A percentile compares a stretch with the other conserved stretches of the same genome.
Conservation (phyloP, 2,113 vertebrate species). For the Cranoglanis bouderius region DNA sequence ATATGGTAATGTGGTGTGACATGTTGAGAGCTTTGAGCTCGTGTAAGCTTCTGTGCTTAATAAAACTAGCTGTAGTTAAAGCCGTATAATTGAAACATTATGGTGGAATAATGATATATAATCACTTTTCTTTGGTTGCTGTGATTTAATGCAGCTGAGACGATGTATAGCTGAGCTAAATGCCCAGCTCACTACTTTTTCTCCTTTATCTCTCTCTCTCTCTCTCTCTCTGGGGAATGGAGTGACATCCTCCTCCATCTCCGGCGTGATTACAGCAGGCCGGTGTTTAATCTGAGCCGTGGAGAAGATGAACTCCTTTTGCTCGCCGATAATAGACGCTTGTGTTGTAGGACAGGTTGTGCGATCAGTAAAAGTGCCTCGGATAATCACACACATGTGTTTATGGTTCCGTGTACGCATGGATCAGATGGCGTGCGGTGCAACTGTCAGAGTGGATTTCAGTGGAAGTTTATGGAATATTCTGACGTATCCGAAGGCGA, state of each 20-base stretch:
- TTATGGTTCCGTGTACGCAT: neutral
- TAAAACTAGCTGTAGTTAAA: conserved; percentile 31
- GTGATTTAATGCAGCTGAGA: conserved; percentile 35
- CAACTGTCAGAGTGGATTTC: neutral
- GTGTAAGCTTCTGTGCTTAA: conserved; percentile 22
- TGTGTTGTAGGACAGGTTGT: neutral
- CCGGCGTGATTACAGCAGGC: neutral
- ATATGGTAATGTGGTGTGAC: neutral
- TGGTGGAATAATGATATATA: conserved; percentile 14
- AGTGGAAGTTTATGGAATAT: neutral
- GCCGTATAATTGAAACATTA: conserved; percentile 25
- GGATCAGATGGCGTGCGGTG: neutral
- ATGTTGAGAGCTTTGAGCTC: conserved; percentile 11
- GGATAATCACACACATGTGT: neutral
- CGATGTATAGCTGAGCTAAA: neutral
- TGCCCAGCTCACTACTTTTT: neutral
- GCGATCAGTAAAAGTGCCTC: neutral
- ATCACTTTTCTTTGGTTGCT: conserved; percentile 21
- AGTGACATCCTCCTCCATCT: conserved; percentile 32
- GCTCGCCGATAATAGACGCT: neutral
- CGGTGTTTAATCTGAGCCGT: conserved; percentile 21
- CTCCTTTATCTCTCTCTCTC: neutral
- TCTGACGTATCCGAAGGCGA: too few species aligned
- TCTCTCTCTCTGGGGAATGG: neutral
- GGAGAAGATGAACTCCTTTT: conserved; percentile 24